Conservation (phyloP, 1,140 invertebrate species). For the Ylistrum balloti region DNA sequence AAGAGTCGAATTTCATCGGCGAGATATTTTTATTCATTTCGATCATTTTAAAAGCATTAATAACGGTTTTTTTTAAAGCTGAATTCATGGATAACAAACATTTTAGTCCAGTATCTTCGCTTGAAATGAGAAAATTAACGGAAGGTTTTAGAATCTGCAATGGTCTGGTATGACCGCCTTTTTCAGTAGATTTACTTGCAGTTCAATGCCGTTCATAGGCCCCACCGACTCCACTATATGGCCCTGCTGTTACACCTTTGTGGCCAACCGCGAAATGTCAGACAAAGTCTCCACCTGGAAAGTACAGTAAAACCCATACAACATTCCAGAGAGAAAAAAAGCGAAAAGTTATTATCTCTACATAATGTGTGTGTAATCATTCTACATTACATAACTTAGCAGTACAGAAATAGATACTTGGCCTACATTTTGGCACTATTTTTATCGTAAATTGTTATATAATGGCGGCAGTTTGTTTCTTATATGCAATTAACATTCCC, state of each 20-base stretch:
- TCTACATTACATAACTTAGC: neutral
- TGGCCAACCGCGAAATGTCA: neutral
- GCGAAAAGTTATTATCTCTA: neutral
- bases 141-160: too few relatives aligned
- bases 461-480: neutral
- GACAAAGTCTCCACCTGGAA: neutral
- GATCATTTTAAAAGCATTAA: too few relatives aligned
- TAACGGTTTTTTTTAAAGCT: too few relatives aligned
- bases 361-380: neutral
- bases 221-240: neutral
- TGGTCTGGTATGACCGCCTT: too few relatives aligned
- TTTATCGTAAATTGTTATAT: constrained; percentile 36
- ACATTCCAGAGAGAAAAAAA: neutral
- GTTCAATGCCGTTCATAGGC: neutral
- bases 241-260: neutral
- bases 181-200: too few relatives aligned
- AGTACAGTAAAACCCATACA: constrained; percentile 2
- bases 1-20: too few relatives aligned
- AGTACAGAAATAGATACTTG: neutral
- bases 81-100: too few relatives aligned
- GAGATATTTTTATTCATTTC: too few relatives aligned
- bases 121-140: too few relatives aligned
- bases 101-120: too few relatives aligned
- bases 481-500: constrained; percentile 19
- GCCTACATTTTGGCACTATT: constrained; percentile 16